phyloP scores from a whole-genome alignment of 2,113 vertebrate species.

The Mastomys coucha region DNA sequence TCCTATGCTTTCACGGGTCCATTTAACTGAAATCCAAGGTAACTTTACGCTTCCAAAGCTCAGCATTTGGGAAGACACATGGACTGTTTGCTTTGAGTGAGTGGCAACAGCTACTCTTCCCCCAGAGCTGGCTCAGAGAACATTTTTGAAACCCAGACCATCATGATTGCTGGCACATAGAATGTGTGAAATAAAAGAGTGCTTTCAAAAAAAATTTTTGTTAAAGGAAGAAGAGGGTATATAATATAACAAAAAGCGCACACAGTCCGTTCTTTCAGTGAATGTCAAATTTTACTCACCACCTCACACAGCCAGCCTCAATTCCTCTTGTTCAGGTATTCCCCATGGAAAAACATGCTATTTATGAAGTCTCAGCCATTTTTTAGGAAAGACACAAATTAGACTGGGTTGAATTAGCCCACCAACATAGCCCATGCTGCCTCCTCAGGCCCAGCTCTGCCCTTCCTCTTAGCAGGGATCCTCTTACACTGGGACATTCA shows the following conservation, averaged over 20 bases:
- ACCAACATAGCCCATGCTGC: background rate
- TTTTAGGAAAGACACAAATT: slow-evolving; percentile 13
- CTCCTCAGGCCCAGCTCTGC: background rate
- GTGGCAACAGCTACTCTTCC: background rate
- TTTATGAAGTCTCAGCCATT: background rate
- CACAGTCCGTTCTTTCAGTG: slow-evolving; percentile 28
- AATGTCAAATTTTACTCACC: slow-evolving; percentile 41
- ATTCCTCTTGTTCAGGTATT: slow-evolving; percentile 4
- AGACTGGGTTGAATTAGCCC: background rate
- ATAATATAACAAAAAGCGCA: background rate
- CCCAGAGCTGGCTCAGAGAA: background rate
- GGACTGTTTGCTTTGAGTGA: slow-evolving; percentile 22
- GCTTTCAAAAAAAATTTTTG: slow-evolving; percentile 1
- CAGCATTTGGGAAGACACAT: slow-evolving; percentile 1
- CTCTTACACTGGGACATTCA: background rate
- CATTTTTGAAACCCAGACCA: slow-evolving; percentile 1
- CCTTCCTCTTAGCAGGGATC: background rate
- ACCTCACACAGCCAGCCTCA: background rate
- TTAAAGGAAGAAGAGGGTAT: background rate
- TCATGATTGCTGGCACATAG: background rate
- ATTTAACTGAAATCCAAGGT: slow-evolving; percentile 35
- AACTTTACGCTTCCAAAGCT: slow-evolving; percentile 34
- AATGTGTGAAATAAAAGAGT: slow-evolving; percentile 7
- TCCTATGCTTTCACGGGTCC: background rate
- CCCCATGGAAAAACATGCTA: background rate